Evolutionary conservation across 2,797 vertebrate species (phyloP).

Genomic region (Chanos chanos): DNA sequence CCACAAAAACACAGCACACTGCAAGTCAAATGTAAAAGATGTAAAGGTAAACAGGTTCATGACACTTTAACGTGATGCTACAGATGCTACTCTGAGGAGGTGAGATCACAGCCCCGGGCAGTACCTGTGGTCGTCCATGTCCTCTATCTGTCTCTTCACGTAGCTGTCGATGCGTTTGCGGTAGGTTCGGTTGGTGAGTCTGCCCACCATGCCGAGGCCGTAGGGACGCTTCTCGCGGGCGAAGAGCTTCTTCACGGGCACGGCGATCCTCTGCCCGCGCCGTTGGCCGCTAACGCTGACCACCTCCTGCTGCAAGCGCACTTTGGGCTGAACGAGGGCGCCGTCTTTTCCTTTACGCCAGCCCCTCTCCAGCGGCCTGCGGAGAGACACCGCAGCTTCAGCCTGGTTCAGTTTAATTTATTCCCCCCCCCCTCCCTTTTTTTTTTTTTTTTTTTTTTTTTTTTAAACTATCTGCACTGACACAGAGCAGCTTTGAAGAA

Average conservation of each 20-base stretch:
- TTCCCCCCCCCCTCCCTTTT: too few relatives aligned
- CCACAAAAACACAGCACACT: background rate
- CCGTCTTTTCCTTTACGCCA: slow-evolving; percentile 89
- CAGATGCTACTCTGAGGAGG: too few relatives aligned
- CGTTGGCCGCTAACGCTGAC: slow-evolving; percentile 77
- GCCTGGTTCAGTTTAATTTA: too few relatives aligned
- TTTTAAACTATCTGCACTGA: too few relatives aligned
- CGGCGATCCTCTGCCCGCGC: slow-evolving; percentile 84
- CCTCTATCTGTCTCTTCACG: slow-evolving; percentile 91
- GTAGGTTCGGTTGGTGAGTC: slow-evolving; percentile 93
- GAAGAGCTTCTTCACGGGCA: slow-evolving; percentile 91
- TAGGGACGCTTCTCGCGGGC: slow-evolving; percentile 92
- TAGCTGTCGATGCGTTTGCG: slow-evolving; percentile 95
- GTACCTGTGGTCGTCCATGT: slow-evolving; percentile 97
- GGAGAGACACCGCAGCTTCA: too few relatives aligned
- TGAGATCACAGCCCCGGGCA: slow-evolving; percentile 28
- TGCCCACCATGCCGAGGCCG: slow-evolving; percentile 92
- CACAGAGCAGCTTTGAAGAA: too few relatives aligned
- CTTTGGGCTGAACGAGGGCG: slow-evolving; percentile 75
- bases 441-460: too few relatives aligned
- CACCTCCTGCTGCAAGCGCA: slow-evolving; percentile 89
- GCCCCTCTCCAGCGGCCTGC: slow-evolving; percentile 89
- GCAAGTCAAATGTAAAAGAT: too few relatives aligned
- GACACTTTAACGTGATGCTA: too few relatives aligned
- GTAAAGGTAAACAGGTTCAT: too few relatives aligned